These are phyloP conservation scores for Sclerurus mexicanus DNA, from an alignment of 2,113 vertebrate genomes.

Conservation along the genomic window DNA sequence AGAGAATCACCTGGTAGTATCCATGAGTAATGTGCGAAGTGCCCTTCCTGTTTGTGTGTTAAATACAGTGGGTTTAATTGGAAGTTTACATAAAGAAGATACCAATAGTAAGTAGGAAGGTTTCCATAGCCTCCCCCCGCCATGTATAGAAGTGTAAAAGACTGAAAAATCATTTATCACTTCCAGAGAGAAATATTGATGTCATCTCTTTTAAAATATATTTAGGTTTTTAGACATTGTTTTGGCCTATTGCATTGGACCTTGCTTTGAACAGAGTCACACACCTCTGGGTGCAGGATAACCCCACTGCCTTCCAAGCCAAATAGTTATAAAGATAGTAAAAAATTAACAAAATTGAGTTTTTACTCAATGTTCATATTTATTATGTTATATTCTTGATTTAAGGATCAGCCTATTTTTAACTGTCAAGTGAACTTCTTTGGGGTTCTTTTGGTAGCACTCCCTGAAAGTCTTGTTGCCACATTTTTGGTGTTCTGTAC, in stretches of 20 bases:
- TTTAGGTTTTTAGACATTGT: neutral
- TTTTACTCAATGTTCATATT: fast-evolving
- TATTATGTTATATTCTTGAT: neutral
- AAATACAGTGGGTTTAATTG: neutral
- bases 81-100: neutral
- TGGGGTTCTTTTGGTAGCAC: neutral
- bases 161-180: neutral
- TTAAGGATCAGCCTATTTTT: neutral
- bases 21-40: neutral
- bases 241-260: neutral
- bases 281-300: neutral
- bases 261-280: neutral
- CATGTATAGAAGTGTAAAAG: neutral
- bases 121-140: neutral
- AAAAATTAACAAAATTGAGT: neutral
- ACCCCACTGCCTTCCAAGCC: neutral
- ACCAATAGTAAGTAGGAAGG: neutral
- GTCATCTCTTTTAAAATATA: neutral
- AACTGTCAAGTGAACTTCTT: neutral
- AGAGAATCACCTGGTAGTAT: neutral
- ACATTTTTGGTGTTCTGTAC: neutral
- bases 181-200: neutral
- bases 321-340: neutral
- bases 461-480: neutral
- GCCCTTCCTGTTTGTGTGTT: neutral